A percentile compares a stretch with the other conserved stretches of the same genome.
phyloP scores from a whole-genome alignment of 2,888 invertebrate species.

The Stenolophus ochropezus region DNA sequence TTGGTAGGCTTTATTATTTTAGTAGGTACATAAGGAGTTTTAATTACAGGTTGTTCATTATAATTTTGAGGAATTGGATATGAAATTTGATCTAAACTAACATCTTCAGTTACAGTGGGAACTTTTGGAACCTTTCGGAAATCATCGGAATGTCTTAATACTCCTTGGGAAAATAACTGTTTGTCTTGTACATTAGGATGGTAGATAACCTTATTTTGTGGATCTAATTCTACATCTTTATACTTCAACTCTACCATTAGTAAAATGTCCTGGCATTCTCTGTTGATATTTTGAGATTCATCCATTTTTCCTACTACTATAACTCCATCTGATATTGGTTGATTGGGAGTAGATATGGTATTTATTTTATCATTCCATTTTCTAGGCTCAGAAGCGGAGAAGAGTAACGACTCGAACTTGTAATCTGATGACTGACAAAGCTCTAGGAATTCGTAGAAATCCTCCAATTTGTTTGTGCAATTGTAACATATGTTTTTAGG shows the following conservation, averaged over 20 bases:
- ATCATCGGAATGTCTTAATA: conserved; percentile 64
- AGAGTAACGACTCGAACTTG: conserved; percentile 69
- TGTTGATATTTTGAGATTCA: conserved; percentile 58
- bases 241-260: conserved; percentile 67
- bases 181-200: conserved; percentile 56
- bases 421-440: conserved; percentile 69
- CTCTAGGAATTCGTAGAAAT: conserved; percentile 69
- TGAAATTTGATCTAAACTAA: conserved; percentile 36
- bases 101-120: conserved; percentile 1
- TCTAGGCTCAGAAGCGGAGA: conserved; percentile 49
- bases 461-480: conserved; percentile 70
- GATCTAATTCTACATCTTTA: conserved; percentile 60
- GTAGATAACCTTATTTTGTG: conserved; percentile 44
- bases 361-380: conserved; percentile 50
- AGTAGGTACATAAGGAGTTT: neutral
- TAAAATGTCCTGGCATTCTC: conserved; percentile 64
- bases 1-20: conserved; percentile 60
- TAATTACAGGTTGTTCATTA: conserved; percentile 49
- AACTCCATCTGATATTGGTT: conserved; percentile 61
- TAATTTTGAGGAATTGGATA: neutral
- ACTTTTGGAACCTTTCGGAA: conserved; percentile 61
- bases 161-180: conserved; percentile 60
- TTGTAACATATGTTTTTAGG: conserved; percentile 71
- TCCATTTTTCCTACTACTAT: conserved; percentile 65
- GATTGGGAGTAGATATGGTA: conserved; percentile 46